Conservation (phyloP, 2,113 vertebrate species). For the Pyxicephalus adspersus region DNA sequence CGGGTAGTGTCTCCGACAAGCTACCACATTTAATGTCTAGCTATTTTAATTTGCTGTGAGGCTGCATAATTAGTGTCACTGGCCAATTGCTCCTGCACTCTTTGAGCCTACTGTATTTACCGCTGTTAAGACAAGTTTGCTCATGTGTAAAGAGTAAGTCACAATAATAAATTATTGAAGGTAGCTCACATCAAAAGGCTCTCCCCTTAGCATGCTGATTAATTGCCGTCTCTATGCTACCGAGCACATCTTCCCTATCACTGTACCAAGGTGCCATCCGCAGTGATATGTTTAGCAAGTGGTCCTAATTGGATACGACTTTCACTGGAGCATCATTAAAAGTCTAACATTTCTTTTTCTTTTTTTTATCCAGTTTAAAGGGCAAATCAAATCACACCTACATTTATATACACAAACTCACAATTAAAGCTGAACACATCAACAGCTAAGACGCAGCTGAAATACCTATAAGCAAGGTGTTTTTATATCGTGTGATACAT, state of each 20-base stretch:
- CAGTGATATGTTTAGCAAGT: constrained; percentile 40
- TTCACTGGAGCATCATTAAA: neutral
- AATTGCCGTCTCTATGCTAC: constrained; percentile 59
- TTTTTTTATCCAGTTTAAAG: too few species aligned
- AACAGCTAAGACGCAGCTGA: too few species aligned
- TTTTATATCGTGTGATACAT: too few species aligned
- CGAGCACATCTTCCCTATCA: neutral
- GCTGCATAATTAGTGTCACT: constrained; percentile 75
- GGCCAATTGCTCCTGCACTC: constrained; percentile 70
- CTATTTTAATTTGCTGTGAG: constrained; percentile 75
- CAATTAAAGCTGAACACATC: too few species aligned
- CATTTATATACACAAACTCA: too few species aligned
- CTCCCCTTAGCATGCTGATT: constrained; percentile 65
- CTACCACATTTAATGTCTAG: constrained; percentile 74
- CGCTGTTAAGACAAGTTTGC: constrained; percentile 76
- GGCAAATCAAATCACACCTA: too few species aligned
- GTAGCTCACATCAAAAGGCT: constrained; percentile 64
- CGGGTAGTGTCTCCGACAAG: constrained; percentile 69
- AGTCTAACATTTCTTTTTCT: neutral
- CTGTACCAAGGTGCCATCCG: constrained; percentile 18
- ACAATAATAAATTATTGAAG: constrained; percentile 79
- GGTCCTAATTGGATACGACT: constrained; percentile 29
- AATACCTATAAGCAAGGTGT: too few species aligned
- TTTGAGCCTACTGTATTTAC: constrained; percentile 76
- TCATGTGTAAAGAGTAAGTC: constrained; percentile 72